Percentiles rank a stretch among this genome's conserved stretches.
Conservation (phyloP, 2,888 invertebrate species). For the Lithodes maja region DNA sequence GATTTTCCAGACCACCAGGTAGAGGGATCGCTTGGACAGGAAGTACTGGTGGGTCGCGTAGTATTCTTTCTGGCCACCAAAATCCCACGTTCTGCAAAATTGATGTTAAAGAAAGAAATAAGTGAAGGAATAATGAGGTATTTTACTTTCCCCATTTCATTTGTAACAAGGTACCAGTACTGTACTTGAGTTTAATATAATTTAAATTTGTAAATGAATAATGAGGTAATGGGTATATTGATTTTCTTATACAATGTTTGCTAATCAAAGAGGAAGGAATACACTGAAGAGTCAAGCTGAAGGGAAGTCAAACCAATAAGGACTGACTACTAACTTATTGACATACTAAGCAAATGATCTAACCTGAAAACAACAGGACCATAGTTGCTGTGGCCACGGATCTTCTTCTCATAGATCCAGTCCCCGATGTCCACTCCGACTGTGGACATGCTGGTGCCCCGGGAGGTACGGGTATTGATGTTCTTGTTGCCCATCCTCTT, state of each 20-base stretch:
- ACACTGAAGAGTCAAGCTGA: neutral
- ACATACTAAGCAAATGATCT: neutral
- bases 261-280: no score
- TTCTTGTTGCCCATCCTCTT: slow-evolving; percentile 95
- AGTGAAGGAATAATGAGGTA: no score
- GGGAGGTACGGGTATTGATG: slow-evolving; percentile 83
- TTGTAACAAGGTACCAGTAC: no score
- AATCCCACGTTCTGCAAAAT: slow-evolving; percentile 92
- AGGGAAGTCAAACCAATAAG: neutral
- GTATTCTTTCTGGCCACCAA: slow-evolving; percentile 98
- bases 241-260: no score
- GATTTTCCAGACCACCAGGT: slow-evolving; percentile 96
- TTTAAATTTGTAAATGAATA: no score
- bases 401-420: slow-evolving; percentile 92
- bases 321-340: neutral
- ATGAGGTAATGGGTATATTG: no score
- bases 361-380: slow-evolving; percentile 87
- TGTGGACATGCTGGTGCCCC: slow-evolving; percentile 91
- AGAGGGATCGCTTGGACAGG: slow-evolving; percentile 83
- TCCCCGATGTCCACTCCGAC: slow-evolving; percentile 98
- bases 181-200: no score
- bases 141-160: no score
- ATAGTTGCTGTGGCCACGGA: slow-evolving; percentile 80
- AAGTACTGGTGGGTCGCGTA: slow-evolving; percentile 99
- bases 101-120: no score